phyloP scores from a whole-genome alignment of 2,888 invertebrate species.

The Athetis lepigone region DNA sequence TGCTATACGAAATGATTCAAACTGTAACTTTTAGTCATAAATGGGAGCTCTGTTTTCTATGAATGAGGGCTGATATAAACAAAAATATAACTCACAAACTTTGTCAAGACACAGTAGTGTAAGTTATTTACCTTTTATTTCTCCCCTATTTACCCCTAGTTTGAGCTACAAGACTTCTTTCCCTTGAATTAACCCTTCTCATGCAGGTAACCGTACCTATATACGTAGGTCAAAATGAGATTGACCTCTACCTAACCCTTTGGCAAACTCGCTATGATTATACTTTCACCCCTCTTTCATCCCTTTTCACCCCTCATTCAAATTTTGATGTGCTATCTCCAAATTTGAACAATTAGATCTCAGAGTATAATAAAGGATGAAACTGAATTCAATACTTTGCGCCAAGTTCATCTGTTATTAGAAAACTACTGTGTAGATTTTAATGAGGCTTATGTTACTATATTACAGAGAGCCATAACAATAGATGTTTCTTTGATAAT shows the following conservation, averaged over 20 bases:
- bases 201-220: neutral
- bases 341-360: slow-evolving; percentile 31
- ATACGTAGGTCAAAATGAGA: neutral
- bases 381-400: slow-evolving; percentile 20
- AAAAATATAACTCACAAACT: neutral
- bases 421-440: slow-evolving; percentile 44
- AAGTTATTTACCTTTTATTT: neutral
- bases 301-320: neutral
- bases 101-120: neutral
- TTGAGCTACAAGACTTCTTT: neutral
- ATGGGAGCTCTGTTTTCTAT: no score
- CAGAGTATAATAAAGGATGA: slow-evolving; percentile 16
- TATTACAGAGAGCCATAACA: neutral
- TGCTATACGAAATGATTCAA: no score
- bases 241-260: neutral
- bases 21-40: no score
- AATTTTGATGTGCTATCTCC: slow-evolving; percentile 1
- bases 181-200: neutral
- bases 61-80: no score
- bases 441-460: slow-evolving; percentile 52
- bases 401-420: slow-evolving; percentile 6
- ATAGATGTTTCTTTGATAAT: slow-evolving; percentile 8
- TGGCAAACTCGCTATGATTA: neutral
- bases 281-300: slow-evolving; percentile 5
- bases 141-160: slow-evolving; percentile 9